Evolutionary conservation across 2,888 invertebrate species (phyloP), one percentile per base, ranked within the genome.

Genomic region (Lepetodrilus schrolli): DNA sequence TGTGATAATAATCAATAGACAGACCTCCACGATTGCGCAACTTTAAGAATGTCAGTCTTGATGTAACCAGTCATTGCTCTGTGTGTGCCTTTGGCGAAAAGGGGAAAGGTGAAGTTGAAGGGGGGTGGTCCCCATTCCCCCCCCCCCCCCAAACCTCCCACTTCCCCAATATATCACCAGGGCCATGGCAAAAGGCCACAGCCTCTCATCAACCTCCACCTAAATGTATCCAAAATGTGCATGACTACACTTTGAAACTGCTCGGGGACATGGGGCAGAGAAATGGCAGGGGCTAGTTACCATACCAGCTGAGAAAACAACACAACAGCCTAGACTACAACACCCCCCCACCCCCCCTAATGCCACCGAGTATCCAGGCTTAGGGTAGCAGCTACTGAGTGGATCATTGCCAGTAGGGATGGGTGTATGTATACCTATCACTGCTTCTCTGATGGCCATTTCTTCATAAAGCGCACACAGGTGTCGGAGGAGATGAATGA

Each of bases 141-240:
- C n/a, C n/a, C n/a, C n/a, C n/a, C n/a, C n/a, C n/a, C n/a, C n/a
- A n/a, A n/a, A n/a, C n/a, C n/a, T n/a, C n/a, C n/a, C n/a, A n/a
- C n/a, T n/a, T n/a, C n/a, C n/a, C n/a, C n/a, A n/a, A n/a, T n/a
- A 34, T 30, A 30, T 58, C 58, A 58, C 26, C 10, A 17, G 8
- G 30, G 26, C 26, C 30, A 30, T 30, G 30, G 30, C 58, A 30
- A 68, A 47, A 68, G 68, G 47, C 47, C 68, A 68, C 10, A 23
- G 23, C 23, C 10, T 17, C 26, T 38, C 38, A 43, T 47, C 68
- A 68, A 20, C n/a, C 21, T 47, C n/a, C 13, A n/a, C 23, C 26
- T 23, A 47, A 68, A 68, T 47, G 68, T 68, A 68, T 68, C 68
- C 68, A 68, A 23, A 68, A 68, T 68, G 68, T 47, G 20, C 47